A percentile compares a stretch with the other conserved stretches of the same genome.
phyloP scores from a whole-genome alignment of 2,888 invertebrate species.

The Drosophila fungiperda region DNA sequence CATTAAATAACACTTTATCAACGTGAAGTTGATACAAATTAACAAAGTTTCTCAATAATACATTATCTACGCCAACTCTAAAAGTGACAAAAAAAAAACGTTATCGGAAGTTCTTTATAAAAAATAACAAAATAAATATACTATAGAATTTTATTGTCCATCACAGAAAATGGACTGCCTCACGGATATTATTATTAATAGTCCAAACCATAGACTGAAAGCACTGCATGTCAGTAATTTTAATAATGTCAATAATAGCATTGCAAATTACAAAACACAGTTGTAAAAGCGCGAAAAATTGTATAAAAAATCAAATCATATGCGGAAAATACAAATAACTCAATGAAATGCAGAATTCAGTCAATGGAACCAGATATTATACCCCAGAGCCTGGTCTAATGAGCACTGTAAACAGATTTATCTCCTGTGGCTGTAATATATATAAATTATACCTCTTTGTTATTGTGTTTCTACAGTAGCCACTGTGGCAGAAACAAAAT shows the following conservation, averaged over 20 bases:
- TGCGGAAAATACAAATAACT: constrained; percentile 12
- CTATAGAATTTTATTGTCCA: neutral
- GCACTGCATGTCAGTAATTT: neutral
- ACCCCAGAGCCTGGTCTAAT: constrained; percentile 43
- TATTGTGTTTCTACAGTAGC: constrained; percentile 36
- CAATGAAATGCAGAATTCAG: constrained; percentile 10
- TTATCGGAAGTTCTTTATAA: neutral
- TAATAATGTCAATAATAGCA: neutral
- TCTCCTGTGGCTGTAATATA: constrained; percentile 24
- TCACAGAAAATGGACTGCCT: neutral
- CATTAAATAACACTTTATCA: neutral
- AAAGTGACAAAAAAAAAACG: neutral
- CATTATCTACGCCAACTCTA: neutral
- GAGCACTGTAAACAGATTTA: constrained; percentile 58
- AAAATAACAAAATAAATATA: neutral
- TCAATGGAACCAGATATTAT: constrained; percentile 28
- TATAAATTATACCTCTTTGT: constrained; percentile 14
- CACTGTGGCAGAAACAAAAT: constrained; percentile 31
- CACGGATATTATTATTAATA: neutral
- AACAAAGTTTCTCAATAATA: neutral
- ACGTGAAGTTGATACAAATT: neutral
- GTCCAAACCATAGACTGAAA: neutral
- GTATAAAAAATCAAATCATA: constrained; percentile 5
- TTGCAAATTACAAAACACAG: constrained; percentile 5
- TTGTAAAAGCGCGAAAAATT: neutral